phyloP scores from a whole-genome alignment of 2,888 invertebrate genomes.

The Thymelicus sylvestris region DNA sequence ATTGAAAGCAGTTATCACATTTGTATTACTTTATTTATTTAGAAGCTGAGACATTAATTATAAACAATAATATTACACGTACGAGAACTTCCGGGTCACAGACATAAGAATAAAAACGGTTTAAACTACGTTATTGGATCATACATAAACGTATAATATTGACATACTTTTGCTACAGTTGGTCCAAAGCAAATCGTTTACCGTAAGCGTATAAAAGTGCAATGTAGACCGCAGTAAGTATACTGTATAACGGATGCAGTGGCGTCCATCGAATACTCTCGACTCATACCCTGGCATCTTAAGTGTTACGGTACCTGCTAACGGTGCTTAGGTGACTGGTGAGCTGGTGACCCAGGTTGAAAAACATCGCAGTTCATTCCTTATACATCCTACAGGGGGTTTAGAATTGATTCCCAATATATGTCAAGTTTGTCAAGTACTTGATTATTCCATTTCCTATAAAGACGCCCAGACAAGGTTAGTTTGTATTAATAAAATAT shows the following conservation, averaged over 20 bases:
- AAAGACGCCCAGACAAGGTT: too few relatives aligned
- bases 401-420: neutral
- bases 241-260: neutral
- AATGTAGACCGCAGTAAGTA: constrained; percentile 4
- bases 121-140: too few relatives aligned
- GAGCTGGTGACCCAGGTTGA: constrained; percentile 3
- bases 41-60: too few relatives aligned
- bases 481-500: too few relatives aligned
- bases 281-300: neutral
- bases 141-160: neutral
- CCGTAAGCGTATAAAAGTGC: constrained; percentile 8
- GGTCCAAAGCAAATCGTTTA: neutral
- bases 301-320: neutral
- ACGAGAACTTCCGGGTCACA: too few relatives aligned
- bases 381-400: neutral
- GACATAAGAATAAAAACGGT: too few relatives aligned
- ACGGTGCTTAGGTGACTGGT: neutral
- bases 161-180: neutral
- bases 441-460: too few relatives aligned
- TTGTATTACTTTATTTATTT: too few relatives aligned
- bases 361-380: neutral
- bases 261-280: constrained; percentile 3
- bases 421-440: neutral
- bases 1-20: too few relatives aligned
- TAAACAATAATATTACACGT: too few relatives aligned